A percentile compares a stretch with the other conserved stretches of the same genome.
phyloP scores from a whole-genome alignment of 2,113 vertebrate species.

The Cichladusa arquata region DNA sequence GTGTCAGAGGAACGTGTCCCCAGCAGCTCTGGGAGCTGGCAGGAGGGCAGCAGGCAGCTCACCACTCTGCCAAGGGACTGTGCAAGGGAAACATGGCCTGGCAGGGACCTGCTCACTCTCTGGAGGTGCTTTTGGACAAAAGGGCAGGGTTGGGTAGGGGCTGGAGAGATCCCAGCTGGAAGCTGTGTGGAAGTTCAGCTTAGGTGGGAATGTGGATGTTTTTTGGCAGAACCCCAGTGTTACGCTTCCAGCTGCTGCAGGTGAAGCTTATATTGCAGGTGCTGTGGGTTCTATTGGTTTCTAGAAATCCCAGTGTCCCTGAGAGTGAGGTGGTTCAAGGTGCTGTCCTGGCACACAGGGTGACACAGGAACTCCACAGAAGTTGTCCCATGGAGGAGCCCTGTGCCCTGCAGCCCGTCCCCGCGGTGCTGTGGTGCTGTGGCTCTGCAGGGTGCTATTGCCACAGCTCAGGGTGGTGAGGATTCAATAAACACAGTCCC shows the following conservation, averaged over 20 bases:
- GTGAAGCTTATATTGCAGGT: fast-evolving
- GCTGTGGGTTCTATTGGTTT: not conserved
- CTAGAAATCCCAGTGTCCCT: not conserved
- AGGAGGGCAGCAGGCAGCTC: not conserved
- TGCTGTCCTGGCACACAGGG: not conserved
- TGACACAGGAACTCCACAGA: fast-evolving
- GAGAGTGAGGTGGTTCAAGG: not conserved
- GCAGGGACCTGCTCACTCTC: fast-evolving
- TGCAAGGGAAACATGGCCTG: not conserved
- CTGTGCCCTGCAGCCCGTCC: not conserved
- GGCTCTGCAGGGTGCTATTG: not conserved
- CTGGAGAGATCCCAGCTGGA: not conserved
- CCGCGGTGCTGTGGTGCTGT: slow-evolving; percentile 3
- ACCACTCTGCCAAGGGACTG: fast-evolving
- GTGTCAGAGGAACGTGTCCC: fast-evolving
- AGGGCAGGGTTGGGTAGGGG: not conserved
- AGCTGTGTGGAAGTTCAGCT: not conserved
- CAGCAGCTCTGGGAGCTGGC: fast-evolving
- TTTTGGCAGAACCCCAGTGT: not conserved
- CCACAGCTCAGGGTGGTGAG: not conserved
- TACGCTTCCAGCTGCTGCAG: not conserved
- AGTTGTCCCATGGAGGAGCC: not conserved
- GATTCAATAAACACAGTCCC: not conserved
- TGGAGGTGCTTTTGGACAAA: not conserved
- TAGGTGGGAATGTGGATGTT: not conserved